Evolutionary conservation across 1,140 invertebrate species (phyloP).

Genomic region (Cyphomyrmex costatus): DNA sequence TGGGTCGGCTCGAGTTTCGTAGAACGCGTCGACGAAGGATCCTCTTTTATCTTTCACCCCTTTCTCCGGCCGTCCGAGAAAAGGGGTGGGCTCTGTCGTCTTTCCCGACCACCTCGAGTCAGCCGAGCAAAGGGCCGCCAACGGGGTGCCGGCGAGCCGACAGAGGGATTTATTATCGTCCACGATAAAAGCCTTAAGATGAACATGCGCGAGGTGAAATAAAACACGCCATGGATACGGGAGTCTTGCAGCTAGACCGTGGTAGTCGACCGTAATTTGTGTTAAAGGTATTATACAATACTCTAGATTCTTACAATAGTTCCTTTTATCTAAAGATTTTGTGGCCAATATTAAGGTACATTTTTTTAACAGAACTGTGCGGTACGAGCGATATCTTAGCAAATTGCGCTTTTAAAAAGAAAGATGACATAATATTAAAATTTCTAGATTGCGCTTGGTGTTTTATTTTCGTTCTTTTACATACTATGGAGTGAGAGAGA

Average conservation of each 20-base stretch:
- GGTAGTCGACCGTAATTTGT: slow-evolving; percentile 45
- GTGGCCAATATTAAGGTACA: background rate
- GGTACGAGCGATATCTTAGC: background rate
- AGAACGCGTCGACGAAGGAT: slow-evolving; percentile 66
- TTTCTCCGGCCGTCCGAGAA: slow-evolving; percentile 67
- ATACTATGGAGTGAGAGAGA: background rate
- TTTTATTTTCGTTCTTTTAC: background rate
- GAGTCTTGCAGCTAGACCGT: slow-evolving; percentile 17
- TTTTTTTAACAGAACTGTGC: background rate
- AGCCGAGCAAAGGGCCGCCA: slow-evolving; percentile 67
- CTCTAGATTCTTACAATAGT: background rate
- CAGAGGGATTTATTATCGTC: slow-evolving; percentile 64
- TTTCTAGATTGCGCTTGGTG: background rate
- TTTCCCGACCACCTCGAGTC: slow-evolving; percentile 66
- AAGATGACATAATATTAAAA: slow-evolving; percentile 1
- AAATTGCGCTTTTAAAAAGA: background rate
- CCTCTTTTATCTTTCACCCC: slow-evolving; percentile 75
- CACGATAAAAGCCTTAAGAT: slow-evolving; percentile 62
- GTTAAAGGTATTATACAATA: slow-evolving; percentile 47
- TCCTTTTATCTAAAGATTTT: slow-evolving; percentile 23
- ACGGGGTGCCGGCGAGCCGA: slow-evolving; percentile 48
- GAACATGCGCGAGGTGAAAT: slow-evolving; percentile 59
- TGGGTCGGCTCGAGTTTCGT: slow-evolving; percentile 61
- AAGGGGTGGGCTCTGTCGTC: slow-evolving; percentile 58
- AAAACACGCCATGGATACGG: slow-evolving; percentile 38